Base-by-base conservation (phyloP, 2,888 invertebrate genomes). In the Trypoxylon attenuatum region DNA sequence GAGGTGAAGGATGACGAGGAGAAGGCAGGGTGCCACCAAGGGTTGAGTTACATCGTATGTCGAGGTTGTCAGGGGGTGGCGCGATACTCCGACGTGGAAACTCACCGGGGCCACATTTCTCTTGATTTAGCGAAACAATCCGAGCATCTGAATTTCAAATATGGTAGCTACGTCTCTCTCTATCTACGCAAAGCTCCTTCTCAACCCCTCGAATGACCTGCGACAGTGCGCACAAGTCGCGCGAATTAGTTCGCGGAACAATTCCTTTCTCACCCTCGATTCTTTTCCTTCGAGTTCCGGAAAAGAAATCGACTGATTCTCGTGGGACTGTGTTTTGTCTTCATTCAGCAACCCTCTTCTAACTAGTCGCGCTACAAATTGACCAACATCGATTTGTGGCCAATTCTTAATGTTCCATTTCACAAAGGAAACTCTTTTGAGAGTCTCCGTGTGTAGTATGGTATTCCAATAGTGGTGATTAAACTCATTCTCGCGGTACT, bases 41-140 rank as follows among this genome's bases (percentile, higher is more conserved):
- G 43, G 23, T 25, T 49, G 65, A 68, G 51, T 58, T 65, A 64
- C 63, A 52, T 39, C 29, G 22, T 33, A 41, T 38, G 69, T 39
- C 54, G 46, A 38, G 57, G 22, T 49, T 52, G 43, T 23, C 52
- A n/a, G 49, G 47, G 70, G 59, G 33, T 42, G 57, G 46, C 47
- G 47, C 55, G 70, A 77, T 76, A 74, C 77, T 69, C 68, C 68
- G 68, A 33, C 56, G 60, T 62, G 61, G 72, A 65, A 79, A 82
- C 78, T 81, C 82, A 74, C 79, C 71, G 71, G 82, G 83, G 82
- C 73, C 77, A 77, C 82, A 81, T 84, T 84, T 83, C 77, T 84
- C 84, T 84, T 83, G 85, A 84, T 84, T 84, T 82, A 77, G 71
- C 78, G 76, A 82, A 84, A 84, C 83, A 85, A 84, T 84, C 80